phyloP scores from a whole-genome alignment of 2,113 vertebrate genomes.

The Bubalus kerabau region DNA sequence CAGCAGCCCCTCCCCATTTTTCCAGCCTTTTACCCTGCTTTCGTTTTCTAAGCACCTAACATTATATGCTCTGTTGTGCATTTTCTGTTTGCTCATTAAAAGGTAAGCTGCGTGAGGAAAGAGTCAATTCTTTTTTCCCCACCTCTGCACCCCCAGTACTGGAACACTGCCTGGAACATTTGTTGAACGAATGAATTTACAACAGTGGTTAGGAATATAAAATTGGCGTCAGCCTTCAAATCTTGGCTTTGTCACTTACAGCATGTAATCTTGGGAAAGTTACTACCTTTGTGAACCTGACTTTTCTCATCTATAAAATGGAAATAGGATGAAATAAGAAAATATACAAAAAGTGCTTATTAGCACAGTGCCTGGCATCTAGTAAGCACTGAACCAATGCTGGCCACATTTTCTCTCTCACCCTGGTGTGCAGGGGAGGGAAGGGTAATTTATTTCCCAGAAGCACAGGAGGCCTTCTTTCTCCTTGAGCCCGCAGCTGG shows the following conservation, averaged over 20 bases:
- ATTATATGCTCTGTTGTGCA: not conserved
- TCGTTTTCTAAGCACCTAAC: not conserved
- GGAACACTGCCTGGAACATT: not conserved
- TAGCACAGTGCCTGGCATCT: not conserved
- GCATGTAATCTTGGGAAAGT: not conserved
- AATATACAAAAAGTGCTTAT: not conserved
- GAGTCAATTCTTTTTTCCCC: not conserved
- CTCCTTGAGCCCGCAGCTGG: not conserved
- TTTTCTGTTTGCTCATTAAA: not conserved
- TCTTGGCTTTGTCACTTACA: not conserved
- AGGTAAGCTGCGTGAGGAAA: not conserved
- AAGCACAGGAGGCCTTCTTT: not conserved
- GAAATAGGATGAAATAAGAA: not conserved
- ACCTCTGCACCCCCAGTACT: not conserved
- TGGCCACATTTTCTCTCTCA: not conserved
- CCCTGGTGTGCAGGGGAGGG: not conserved
- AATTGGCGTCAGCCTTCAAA: not conserved
- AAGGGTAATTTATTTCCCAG: not conserved
- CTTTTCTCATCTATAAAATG: not conserved
- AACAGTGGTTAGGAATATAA: not conserved
- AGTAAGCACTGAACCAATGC: not conserved
- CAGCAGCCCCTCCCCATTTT: not conserved
- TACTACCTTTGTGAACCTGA: not conserved
- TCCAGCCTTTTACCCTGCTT: not conserved
- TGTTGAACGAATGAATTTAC: not conserved